These are phyloP conservation scores for Micromussa lordhowensis DNA, from an alignment of 92 coral and sea anemone genomes.

Conservation along the genomic window DNA sequence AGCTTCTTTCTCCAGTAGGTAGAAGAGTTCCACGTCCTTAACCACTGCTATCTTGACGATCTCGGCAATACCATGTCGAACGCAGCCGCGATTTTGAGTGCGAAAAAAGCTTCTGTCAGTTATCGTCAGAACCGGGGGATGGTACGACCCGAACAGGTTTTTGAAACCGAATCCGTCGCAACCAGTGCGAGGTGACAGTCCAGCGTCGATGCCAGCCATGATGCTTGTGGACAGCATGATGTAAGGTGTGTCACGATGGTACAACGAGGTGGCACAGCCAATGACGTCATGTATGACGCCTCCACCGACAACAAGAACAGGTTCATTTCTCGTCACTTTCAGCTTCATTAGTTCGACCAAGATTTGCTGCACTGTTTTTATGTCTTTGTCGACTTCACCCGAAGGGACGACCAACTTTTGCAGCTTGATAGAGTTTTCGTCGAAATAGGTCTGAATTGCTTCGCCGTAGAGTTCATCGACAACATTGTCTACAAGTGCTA, in stretches of 20 bases:
- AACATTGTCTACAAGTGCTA: constrained; percentile 67
- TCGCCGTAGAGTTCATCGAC: constrained; percentile 63
- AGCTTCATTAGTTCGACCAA: constrained; percentile 57
- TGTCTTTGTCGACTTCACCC: constrained; percentile 72
- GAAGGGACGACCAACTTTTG: constrained; percentile 56
- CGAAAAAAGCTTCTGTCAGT: constrained; percentile 69
- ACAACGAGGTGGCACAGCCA: constrained; percentile 76
- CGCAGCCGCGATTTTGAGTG: constrained; percentile 68
- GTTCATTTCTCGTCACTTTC: constrained; percentile 67
- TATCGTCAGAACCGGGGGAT: constrained; percentile 74
- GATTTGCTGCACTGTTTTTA: constrained; percentile 65
- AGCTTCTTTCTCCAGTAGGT: constrained; percentile 52
- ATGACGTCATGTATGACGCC: constrained; percentile 68
- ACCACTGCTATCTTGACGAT: constrained; percentile 80
- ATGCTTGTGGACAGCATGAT: constrained; percentile 78
- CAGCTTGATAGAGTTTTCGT: constrained; percentile 56
- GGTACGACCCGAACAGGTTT: constrained; percentile 81
- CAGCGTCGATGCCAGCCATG: constrained; percentile 79
- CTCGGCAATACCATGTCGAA: constrained; percentile 77
- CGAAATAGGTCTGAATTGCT: constrained; percentile 61
- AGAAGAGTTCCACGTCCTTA: constrained; percentile 64
- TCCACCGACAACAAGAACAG: constrained; percentile 71
- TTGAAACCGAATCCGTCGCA: constrained; percentile 79
- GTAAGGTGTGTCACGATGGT: constrained; percentile 78
- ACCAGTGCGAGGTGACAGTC: constrained; percentile 77